Conservation (phyloP, 2,113 vertebrate genomes). For the Callaeas wilsoni region DNA sequence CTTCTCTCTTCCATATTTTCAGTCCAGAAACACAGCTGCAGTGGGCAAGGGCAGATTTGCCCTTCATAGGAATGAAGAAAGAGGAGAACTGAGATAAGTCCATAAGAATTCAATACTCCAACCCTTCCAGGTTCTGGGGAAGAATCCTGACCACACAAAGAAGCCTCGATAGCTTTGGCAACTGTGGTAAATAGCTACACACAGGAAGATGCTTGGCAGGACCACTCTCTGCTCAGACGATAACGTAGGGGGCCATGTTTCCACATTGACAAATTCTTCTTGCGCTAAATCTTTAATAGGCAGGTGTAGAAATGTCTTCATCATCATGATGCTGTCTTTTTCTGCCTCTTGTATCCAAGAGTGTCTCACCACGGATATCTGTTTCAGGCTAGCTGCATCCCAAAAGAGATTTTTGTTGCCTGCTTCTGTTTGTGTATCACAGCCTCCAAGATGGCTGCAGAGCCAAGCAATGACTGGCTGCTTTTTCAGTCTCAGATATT, state of each 20-base stretch:
- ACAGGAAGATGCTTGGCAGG: neutral
- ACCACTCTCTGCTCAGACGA: rapidly evolving
- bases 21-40: neutral
- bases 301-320: neutral
- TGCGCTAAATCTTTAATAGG: neutral
- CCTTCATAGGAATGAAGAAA: neutral
- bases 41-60: neutral
- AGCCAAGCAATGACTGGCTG: constrained; percentile 23
- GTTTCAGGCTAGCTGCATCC: neutral
- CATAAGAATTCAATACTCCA: neutral
- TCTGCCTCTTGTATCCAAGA: neutral
- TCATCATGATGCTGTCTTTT: neutral
- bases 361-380: neutral
- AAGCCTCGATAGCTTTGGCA: neutral
- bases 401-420: constrained; percentile 24
- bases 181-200: neutral
- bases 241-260: neutral
- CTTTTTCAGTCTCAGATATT: neutral
- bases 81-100: neutral
- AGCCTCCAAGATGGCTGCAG: neutral
- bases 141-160: neutral
- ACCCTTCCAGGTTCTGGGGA: neutral
- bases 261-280: neutral
- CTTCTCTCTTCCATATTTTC: neutral
- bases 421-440: constrained; percentile 28